Percentiles rank a stretch among this genome's conserved stretches.
Conservation (phyloP, 1,140 invertebrate genomes). For the Diuraphis noxia region DNA sequence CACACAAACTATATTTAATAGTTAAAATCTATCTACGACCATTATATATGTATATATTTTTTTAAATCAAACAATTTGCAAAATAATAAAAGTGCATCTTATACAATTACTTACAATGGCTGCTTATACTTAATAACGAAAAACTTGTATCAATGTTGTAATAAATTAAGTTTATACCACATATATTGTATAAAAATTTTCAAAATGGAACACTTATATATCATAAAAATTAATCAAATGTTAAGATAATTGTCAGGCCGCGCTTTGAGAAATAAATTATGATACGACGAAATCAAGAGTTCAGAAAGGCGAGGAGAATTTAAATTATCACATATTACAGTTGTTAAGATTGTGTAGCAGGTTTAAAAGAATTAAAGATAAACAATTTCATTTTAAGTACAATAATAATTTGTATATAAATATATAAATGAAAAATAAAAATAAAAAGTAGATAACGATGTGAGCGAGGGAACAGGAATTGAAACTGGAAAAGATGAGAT, state of each 20-base stretch:
- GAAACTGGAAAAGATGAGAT: slow-evolving; percentile 11
- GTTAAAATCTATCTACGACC: slow-evolving; percentile 31
- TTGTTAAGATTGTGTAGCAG: not conserved
- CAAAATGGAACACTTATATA: slow-evolving; percentile 43
- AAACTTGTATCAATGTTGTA: slow-evolving; percentile 35
- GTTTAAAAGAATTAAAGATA: not conserved
- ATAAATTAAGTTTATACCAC: slow-evolving; percentile 35
- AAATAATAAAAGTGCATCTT: slow-evolving; percentile 51
- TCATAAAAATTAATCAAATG: slow-evolving; percentile 15
- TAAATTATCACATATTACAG: not conserved
- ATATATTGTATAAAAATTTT: slow-evolving; percentile 47
- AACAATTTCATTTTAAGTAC: slow-evolving; percentile 44
- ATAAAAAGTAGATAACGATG: not conserved
- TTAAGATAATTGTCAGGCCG: slow-evolving; percentile 40
- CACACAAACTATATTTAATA: not conserved
- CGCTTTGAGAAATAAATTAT: not conserved
- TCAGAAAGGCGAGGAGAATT: slow-evolving; percentile 19
- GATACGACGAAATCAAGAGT: not conserved
- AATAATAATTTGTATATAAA: slow-evolving; percentile 19
- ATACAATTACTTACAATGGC: slow-evolving; percentile 50
- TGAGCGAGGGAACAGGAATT: not conserved
- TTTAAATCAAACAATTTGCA: slow-evolving; percentile 53
- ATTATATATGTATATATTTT: slow-evolving; percentile 25
- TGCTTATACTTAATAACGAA: slow-evolving; percentile 37
- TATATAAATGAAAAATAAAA: slow-evolving; percentile 16